Conservation (phyloP, 2,797 vertebrate species). For the Rhinichthys osculus region DNA sequence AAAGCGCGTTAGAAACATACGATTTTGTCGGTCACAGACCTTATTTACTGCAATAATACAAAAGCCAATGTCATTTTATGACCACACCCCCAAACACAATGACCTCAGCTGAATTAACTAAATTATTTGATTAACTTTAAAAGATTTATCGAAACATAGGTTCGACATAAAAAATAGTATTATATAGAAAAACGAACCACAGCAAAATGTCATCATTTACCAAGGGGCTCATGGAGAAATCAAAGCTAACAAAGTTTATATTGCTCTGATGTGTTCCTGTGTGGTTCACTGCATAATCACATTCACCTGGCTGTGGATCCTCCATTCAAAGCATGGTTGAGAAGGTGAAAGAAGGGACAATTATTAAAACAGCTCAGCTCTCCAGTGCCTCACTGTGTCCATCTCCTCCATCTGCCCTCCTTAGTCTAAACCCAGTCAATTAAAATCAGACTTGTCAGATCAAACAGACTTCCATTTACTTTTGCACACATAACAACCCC, state of each 20-base stretch:
- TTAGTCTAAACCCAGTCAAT: slow-evolving; percentile 71
- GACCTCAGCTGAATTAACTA: background rate
- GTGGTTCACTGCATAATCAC: background rate
- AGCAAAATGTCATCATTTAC: background rate
- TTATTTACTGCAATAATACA: background rate
- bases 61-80: background rate
- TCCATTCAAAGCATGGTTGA: slow-evolving; percentile 6
- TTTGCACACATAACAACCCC: slow-evolving; percentile 65
- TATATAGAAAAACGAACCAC: background rate
- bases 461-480: slow-evolving; percentile 70
- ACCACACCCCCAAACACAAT: background rate
- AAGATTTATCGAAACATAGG: background rate
- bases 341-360: slow-evolving; percentile 48
- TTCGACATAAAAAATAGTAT: background rate
- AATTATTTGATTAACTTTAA: background rate
- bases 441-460: slow-evolving; percentile 75
- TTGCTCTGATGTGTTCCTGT: slow-evolving; percentile 9
- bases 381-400: slow-evolving; percentile 50
- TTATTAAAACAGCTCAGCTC: slow-evolving; percentile 62
- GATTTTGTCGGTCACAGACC: background rate
- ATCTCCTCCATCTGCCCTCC: slow-evolving; percentile 63
- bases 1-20: background rate
- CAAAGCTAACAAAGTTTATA: slow-evolving; percentile 10
- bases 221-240: background rate
- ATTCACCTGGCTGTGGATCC: slow-evolving; percentile 33